Conservation (phyloP, 2,888 invertebrate species). For the Nesidiocoris tenuis region DNA sequence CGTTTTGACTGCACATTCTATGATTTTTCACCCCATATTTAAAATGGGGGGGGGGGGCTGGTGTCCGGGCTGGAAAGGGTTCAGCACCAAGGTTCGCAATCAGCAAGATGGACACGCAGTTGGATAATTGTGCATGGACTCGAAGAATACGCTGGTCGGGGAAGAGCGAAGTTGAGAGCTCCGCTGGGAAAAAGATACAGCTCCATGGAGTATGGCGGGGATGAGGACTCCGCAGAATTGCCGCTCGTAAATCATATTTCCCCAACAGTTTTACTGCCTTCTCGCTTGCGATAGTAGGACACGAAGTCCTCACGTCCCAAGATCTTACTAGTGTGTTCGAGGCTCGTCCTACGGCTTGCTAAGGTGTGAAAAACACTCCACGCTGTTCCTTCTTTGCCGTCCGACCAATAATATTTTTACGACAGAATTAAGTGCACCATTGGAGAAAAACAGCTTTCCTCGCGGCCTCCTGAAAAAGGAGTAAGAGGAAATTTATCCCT, state of each 20-base stretch:
- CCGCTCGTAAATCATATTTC: background rate
- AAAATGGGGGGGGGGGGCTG: no score
- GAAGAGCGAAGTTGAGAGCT: background rate
- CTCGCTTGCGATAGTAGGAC: background rate
- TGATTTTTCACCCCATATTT: no score
- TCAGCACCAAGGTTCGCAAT: no score
- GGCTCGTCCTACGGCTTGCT: background rate
- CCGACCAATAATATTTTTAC: background rate
- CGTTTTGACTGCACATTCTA: no score
- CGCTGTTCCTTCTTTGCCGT: background rate
- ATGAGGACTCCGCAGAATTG: background rate
- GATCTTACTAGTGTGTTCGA: background rate
- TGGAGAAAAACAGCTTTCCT: background rate
- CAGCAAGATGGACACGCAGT: no score
- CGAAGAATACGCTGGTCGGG: background rate
- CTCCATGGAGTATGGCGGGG: background rate
- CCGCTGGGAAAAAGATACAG: background rate
- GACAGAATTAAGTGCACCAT: background rate
- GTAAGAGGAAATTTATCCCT: background rate
- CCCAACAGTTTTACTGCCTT: background rate
- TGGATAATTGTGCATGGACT: no score
- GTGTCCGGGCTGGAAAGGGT: no score
- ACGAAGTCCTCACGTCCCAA: background rate
- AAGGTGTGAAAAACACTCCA: background rate
- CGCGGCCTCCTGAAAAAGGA: background rate